Percentiles rank a stretch among this genome's conserved stretches.
Conservation (phyloP, 2,113 vertebrate species). For the Coracopsis vasa region DNA sequence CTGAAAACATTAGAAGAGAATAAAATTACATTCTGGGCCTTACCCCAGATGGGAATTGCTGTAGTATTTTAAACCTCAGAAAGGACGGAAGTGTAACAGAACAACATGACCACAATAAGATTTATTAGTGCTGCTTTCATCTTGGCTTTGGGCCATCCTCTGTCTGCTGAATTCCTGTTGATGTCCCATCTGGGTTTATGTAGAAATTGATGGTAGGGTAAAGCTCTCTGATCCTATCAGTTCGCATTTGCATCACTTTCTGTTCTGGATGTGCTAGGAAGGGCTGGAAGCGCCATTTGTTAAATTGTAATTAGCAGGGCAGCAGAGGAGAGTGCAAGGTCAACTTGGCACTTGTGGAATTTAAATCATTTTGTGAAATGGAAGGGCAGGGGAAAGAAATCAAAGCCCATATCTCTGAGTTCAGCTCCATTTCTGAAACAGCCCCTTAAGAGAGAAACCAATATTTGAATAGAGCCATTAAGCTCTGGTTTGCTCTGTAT, state of each 20-base stretch:
- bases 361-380: slow-evolving; percentile 7
- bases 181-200: slow-evolving; percentile 21
- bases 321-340: slow-evolving; percentile 45
- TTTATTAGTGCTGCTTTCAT: slow-evolving; percentile 42
- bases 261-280: neutral
- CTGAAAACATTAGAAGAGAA: neutral
- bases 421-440: neutral
- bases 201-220: neutral
- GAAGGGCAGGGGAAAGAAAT: neutral
- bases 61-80: slow-evolving; percentile 3
- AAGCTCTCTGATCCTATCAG: slow-evolving; percentile 32
- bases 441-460: neutral
- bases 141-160: slow-evolving; percentile 33
- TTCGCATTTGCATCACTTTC: slow-evolving; percentile 18
- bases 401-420: neutral
- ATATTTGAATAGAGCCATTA: neutral
- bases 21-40: slow-evolving; percentile 16
- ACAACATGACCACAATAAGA: neutral
- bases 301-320: slow-evolving; percentile 42
- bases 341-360: neutral
- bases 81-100: neutral
- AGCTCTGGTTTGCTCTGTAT: neutral
- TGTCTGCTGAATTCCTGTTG: slow-evolving; percentile 29
- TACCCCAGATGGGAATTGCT: slow-evolving; percentile 27
- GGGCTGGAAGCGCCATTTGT: neutral